Conservation (phyloP, 2,888 invertebrate species). For the Amphipoea lucens region DNA sequence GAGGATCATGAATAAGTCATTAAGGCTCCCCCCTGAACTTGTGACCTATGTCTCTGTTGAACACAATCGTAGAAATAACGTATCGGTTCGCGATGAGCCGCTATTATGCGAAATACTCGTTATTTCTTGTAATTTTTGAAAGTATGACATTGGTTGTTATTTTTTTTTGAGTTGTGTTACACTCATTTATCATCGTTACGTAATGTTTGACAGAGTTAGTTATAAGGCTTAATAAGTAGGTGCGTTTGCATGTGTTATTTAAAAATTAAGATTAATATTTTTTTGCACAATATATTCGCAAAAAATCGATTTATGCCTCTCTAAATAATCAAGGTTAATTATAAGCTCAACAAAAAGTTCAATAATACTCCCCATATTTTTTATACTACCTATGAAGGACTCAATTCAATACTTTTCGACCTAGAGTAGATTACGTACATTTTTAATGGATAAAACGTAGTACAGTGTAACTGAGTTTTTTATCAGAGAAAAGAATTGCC, state of each 20-base stretch:
- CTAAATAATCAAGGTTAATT: slow-evolving; percentile 25
- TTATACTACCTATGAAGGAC: not conserved
- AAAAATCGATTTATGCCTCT: slow-evolving; percentile 5
- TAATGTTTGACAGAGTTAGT: slow-evolving; percentile 52
- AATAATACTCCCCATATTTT: not conserved
- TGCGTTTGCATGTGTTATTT: slow-evolving; percentile 33
- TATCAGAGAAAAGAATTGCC: not conserved
- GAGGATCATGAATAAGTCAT: slow-evolving; percentile 83
- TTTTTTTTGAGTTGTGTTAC: slow-evolving; percentile 45
- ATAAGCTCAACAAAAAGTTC: not conserved
- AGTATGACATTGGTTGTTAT: slow-evolving; percentile 63
- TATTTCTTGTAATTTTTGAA: slow-evolving; percentile 64
- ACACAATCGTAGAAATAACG: slow-evolving; percentile 71
- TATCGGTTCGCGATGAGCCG: slow-evolving; percentile 52
- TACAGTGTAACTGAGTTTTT: not conserved
- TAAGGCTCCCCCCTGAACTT: slow-evolving; percentile 79
- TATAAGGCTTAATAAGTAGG: slow-evolving; percentile 57
- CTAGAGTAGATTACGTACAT: not conserved
- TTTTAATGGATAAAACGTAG: not conserved
- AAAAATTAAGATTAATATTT: slow-evolving; percentile 1
- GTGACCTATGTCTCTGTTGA: slow-evolving; percentile 79
- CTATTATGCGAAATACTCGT: slow-evolving; percentile 60
- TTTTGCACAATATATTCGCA: slow-evolving; percentile 28
- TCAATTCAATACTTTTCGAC: not conserved
- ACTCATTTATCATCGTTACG: slow-evolving; percentile 51